phyloP scores from a whole-genome alignment of 2,797 vertebrate genomes.

The Emys orbicularis region DNA sequence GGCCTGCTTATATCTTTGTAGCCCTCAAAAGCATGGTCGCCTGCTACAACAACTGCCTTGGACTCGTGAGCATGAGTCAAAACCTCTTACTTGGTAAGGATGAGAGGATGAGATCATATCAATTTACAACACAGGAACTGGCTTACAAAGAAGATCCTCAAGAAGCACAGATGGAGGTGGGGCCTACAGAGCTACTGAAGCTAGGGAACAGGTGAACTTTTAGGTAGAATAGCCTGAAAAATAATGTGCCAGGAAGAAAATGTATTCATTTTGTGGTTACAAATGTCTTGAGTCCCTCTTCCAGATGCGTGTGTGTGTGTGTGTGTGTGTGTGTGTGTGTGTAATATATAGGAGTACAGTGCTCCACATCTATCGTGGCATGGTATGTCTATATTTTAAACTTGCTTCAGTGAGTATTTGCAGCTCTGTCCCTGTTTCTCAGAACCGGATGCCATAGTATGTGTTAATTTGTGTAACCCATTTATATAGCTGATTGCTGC shows the following conservation, averaged over 20 bases:
- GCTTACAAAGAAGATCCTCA: not conserved
- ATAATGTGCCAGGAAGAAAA: not conserved
- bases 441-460: not conserved
- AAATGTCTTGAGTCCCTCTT: not conserved
- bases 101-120: fast-evolving
- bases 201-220: not conserved
- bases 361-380: not conserved
- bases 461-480: not conserved
- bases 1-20: not conserved
- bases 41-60: fast-evolving
- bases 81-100: fast-evolving
- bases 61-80: fast-evolving
- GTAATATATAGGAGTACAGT: not conserved
- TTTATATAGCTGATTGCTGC: not conserved
- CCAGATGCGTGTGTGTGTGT: not conserved
- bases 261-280: not conserved
- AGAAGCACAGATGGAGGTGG: not conserved
- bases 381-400: not conserved
- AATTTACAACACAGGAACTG: not conserved
- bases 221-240: not conserved
- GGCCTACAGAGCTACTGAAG: not conserved
- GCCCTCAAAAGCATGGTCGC: fast-evolving
- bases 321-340: not conserved
- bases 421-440: not conserved
- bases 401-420: not conserved